Conservation (phyloP, 2,888 invertebrate genomes). For the Allophyes oxyacanthae region DNA sequence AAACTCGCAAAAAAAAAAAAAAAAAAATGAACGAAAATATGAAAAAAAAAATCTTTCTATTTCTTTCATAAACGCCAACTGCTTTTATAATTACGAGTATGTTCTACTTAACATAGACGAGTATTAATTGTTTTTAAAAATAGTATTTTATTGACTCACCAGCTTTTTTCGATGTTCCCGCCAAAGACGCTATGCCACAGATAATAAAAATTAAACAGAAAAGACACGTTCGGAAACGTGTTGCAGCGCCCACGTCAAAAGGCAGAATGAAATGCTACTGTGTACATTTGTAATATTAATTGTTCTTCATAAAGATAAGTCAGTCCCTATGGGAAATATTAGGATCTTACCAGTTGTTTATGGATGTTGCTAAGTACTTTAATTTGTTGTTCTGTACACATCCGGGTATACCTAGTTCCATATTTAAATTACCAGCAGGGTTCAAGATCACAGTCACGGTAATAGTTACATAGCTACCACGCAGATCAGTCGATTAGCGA, state of each 20-base stretch:
- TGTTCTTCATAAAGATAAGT: constrained; percentile 1
- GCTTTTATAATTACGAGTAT: no score
- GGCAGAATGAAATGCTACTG: constrained; percentile 21
- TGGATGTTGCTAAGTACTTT: constrained; percentile 5
- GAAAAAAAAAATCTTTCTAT: no score
- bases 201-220: constrained; percentile 21
- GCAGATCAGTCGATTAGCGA: no score
- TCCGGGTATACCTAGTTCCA: neutral
- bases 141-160: constrained; percentile 33
- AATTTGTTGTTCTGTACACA: neutral
- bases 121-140: no score
- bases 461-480: no score
- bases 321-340: constrained; percentile 14
- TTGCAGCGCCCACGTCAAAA: neutral
- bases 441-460: no score
- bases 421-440: neutral
- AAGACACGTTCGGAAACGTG: constrained; percentile 25
- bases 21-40: no score
- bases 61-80: no score
- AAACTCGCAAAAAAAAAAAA: no score
- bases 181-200: constrained; percentile 52
- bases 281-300: constrained; percentile 14
- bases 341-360: constrained; percentile 3
- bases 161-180: constrained; percentile 30
- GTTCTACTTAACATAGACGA: no score